Percentiles rank a stretch among this genome's conserved stretches.
Conservation (phyloP, 2,888 invertebrate species). For the Pseudanteris insignis region DNA sequence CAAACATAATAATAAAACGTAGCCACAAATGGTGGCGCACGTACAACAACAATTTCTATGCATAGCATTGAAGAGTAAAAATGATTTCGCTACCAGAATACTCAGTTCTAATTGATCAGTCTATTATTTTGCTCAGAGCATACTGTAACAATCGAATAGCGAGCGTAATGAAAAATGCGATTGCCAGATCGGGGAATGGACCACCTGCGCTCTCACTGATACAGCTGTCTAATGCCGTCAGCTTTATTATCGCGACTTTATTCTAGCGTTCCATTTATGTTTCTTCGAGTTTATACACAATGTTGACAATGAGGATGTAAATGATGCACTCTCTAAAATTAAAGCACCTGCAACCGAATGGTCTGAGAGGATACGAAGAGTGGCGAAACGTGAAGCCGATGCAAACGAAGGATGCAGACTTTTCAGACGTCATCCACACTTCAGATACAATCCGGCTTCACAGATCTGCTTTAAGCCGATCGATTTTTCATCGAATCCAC, state of each 20-base stretch:
- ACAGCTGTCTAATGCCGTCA: constrained; percentile 25
- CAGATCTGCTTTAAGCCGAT: constrained; percentile 28
- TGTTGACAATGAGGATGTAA: constrained; percentile 55
- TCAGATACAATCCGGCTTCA: constrained; percentile 14
- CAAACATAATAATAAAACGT: no score
- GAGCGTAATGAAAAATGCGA: constrained; percentile 24
- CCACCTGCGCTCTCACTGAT: constrained; percentile 13
- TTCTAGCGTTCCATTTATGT: constrained; percentile 32
- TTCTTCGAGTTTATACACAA: constrained; percentile 30
- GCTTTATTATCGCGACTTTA: constrained; percentile 30
- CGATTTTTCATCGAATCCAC: constrained; percentile 31
- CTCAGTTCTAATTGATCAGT: constrained; percentile 9
- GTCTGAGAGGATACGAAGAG: not conserved
- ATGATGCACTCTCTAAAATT: constrained; percentile 65
- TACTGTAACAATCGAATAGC: constrained; percentile 10
- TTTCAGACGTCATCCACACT: constrained; percentile 18
- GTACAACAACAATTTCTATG: no score
- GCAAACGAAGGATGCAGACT: constrained; percentile 1
- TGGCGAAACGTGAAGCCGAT: not conserved
- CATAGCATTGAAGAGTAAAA: no score
- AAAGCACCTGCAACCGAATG: constrained; percentile 51
- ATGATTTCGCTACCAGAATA: constrained; percentile 1
- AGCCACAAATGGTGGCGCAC: no score
- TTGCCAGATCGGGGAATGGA: constrained; percentile 11
- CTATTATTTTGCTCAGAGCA: constrained; percentile 14